phyloP scores from a whole-genome alignment of 92 coral and sea anemone species.

The Heteractis magnifica region DNA sequence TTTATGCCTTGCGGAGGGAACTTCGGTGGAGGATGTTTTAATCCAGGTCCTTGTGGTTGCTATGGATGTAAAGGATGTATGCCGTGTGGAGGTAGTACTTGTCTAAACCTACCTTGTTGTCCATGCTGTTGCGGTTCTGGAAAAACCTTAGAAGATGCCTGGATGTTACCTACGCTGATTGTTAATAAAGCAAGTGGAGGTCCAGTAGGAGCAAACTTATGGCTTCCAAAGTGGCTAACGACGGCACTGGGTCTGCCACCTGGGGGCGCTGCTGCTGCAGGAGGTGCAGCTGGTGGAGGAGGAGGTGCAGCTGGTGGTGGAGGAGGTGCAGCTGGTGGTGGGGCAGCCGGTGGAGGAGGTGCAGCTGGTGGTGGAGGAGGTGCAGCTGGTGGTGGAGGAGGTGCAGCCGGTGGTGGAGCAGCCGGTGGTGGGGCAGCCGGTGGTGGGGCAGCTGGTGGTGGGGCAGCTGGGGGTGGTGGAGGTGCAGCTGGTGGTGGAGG shows the following conservation, averaged over 20 bases:
- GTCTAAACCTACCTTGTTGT: conserved; percentile 76
- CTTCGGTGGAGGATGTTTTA: conserved; percentile 55
- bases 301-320: conserved; percentile 22
- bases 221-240: conserved; percentile 82
- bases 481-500: conserved; percentile 32
- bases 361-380: conserved; percentile 25
- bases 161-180: conserved; percentile 79
- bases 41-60: conserved; percentile 41
- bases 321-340: conserved; percentile 24
- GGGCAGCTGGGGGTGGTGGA: conserved; percentile 29
- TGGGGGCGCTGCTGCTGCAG: conserved; percentile 29
- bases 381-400: conserved; percentile 25
- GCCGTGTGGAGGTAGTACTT: conserved; percentile 67
- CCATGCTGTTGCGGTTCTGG: conserved; percentile 70
- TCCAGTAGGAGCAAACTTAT: conserved; percentile 54
- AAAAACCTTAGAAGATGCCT: conserved; percentile 68
- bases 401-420: conserved; percentile 18
- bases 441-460: conserved; percentile 36
- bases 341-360: neutral
- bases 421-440: conserved; percentile 24
- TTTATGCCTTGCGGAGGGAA: conserved; percentile 67
- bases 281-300: conserved; percentile 12
- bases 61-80: conserved; percentile 64
- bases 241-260: conserved; percentile 69
- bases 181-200: conserved; percentile 63